Evolutionary conservation across 2,797 vertebrate genomes (phyloP).

Genomic region (Tauraco hartlaubi): DNA sequence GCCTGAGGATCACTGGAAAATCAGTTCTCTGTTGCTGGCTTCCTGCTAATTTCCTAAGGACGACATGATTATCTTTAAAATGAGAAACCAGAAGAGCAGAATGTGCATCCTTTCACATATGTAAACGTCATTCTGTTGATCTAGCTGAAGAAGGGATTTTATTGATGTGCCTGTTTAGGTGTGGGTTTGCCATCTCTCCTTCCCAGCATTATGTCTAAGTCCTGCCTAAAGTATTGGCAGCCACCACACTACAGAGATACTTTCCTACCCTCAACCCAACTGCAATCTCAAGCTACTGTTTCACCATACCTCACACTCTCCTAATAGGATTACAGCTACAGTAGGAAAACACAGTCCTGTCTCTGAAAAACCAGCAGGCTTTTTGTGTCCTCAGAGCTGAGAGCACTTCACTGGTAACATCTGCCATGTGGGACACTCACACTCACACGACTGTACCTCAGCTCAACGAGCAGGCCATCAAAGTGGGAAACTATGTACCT

Average conservation of each 20-base stretch:
- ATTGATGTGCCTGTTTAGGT: background rate
- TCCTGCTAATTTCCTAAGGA: slow-evolving; percentile 68
- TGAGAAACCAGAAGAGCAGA: slow-evolving; percentile 39
- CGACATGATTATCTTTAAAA: slow-evolving; percentile 38
- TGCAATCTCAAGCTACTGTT: background rate
- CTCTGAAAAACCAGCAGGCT: background rate
- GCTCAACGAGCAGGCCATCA: accelerated
- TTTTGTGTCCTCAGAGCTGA: background rate
- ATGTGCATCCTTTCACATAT: slow-evolving; percentile 13
- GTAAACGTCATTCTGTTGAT: slow-evolving; percentile 26
- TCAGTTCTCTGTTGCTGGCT: slow-evolving; percentile 28
- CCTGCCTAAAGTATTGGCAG: background rate
- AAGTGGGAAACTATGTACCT: background rate
- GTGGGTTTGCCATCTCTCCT: background rate
- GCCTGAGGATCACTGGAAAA: slow-evolving; percentile 57
- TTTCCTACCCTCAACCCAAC: background rate
- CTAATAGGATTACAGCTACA: background rate
- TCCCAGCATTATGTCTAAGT: background rate
- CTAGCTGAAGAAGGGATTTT: background rate
- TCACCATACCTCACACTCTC: background rate
- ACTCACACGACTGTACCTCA: background rate
- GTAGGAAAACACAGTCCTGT: background rate
- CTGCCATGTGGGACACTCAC: background rate
- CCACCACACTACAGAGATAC: background rate
- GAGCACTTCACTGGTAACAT: background rate